These are phyloP conservation scores for Dryococelus australis DNA, from an alignment of 2,888 invertebrate species.

Conservation along the genomic window DNA sequence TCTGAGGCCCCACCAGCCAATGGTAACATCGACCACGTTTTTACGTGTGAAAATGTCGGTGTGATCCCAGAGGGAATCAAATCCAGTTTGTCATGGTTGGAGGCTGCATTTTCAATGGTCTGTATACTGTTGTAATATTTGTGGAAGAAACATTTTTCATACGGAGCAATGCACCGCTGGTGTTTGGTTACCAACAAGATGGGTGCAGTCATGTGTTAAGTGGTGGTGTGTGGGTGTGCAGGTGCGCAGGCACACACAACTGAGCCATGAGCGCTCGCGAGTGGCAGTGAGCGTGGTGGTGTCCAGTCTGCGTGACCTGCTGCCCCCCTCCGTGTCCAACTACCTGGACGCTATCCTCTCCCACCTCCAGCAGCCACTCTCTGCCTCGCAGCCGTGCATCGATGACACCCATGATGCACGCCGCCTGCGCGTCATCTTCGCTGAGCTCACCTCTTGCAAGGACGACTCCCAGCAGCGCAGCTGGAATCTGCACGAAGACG, in stretches of 20 bases:
- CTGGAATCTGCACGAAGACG: conserved; percentile 95
- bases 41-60: no score
- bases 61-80: no score
- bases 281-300: conserved; percentile 84
- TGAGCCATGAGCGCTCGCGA: conserved; percentile 86
- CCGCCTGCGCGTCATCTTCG: conserved; percentile 81
- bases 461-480: conserved; percentile 95
- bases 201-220: no score
- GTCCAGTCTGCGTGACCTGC: conserved; percentile 47
- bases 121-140: no score
- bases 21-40: no score
- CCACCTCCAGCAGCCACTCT: conserved; percentile 60
- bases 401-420: conserved; percentile 86
- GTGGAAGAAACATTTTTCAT: no score
- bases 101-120: no score
- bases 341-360: conserved; percentile 35
- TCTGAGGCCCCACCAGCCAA: no score
- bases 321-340: conserved; percentile 29
- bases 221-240: conserved; percentile 36
- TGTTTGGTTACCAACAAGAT: no score
- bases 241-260: conserved; percentile 82
- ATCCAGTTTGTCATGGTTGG: no score
- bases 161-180: no score
- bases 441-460: conserved; percentile 85
- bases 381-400: conserved; percentile 71